Evolutionary conservation across 2,888 invertebrate species (phyloP).

Genomic region (Neoitamus cyanurus): DNA sequence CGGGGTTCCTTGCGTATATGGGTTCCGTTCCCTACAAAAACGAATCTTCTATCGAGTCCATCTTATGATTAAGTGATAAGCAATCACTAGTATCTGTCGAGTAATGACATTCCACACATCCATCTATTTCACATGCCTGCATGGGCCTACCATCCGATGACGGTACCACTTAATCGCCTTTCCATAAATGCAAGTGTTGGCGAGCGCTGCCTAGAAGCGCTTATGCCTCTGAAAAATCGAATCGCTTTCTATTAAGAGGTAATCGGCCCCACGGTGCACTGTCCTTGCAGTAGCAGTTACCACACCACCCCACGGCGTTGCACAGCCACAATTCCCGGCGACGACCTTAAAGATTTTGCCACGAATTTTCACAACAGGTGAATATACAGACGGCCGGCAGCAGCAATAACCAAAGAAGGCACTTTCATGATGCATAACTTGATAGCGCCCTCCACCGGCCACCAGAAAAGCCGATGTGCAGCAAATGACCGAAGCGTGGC

Average conservation of each 20-base stretch:
- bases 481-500: background rate
- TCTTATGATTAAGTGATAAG: background rate
- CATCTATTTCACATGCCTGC: background rate
- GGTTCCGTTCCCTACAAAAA: no score
- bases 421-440: background rate
- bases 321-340: background rate
- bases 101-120: background rate
- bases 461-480: background rate
- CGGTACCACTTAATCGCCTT: background rate
- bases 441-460: background rate
- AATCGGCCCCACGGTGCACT: background rate
- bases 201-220: background rate
- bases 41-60: no score
- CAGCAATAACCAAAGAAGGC: background rate
- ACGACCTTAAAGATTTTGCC: constrained; percentile 8
- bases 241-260: constrained; percentile 27
- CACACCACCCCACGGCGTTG: background rate
- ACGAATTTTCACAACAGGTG: constrained; percentile 12
- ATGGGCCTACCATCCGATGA: background rate
- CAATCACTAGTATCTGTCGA: background rate
- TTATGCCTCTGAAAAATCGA: background rate
- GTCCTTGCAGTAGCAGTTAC: constrained; percentile 21
- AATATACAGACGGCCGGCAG: background rate
- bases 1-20: no score
- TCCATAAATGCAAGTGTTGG: background rate